Percentiles rank a stretch among this genome's conserved stretches.
These are phyloP conservation scores for Nannoperca obscura DNA, from an alignment of 2,797 vertebrate genomes.

Conservation along the genomic window DNA sequence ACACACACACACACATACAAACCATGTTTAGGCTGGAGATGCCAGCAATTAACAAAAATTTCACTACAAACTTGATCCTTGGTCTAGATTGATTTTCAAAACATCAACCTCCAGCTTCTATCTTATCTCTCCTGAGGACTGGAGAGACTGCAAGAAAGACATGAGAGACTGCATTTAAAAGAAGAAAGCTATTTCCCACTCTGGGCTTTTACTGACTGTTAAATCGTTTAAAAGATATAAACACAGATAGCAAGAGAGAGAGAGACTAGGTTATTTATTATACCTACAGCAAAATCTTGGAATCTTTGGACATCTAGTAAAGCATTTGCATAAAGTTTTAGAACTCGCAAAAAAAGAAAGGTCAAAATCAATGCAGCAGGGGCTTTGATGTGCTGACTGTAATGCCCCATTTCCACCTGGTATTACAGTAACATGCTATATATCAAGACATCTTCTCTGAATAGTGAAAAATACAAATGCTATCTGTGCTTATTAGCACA, in stretches of 20 bases:
- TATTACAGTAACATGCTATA: constrained; percentile 6
- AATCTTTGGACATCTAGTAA: constrained; percentile 11
- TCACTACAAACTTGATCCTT: constrained; percentile 40
- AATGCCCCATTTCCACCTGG: constrained; percentile 6
- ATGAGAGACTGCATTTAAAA: constrained; percentile 32
- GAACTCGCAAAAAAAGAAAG: constrained; percentile 37
- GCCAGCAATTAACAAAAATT: constrained; percentile 54
- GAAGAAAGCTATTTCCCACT: constrained; percentile 29
- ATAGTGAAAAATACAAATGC: constrained; percentile 3
- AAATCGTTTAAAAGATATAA: constrained; percentile 29
- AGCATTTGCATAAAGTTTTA: constrained; percentile 31
- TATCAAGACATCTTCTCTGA: neutral
- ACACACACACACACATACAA: constrained; percentile 40
- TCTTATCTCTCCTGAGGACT: constrained; percentile 55
- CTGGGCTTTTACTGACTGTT: constrained; percentile 33
- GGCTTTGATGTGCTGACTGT: constrained; percentile 18
- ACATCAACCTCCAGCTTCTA: constrained; percentile 58
- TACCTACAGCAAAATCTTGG: constrained; percentile 19
- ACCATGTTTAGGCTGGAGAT: constrained; percentile 15
- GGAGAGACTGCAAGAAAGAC: constrained; percentile 29
- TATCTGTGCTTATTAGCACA: no score
- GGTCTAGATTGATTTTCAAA: constrained; percentile 68
- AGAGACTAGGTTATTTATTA: constrained; percentile 20
- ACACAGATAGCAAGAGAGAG: constrained; percentile 5
- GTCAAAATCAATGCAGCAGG: constrained; percentile 31